Base-by-base conservation (phyloP, 2,888 invertebrate genomes). In the Leptinotarsa juncta region DNA sequence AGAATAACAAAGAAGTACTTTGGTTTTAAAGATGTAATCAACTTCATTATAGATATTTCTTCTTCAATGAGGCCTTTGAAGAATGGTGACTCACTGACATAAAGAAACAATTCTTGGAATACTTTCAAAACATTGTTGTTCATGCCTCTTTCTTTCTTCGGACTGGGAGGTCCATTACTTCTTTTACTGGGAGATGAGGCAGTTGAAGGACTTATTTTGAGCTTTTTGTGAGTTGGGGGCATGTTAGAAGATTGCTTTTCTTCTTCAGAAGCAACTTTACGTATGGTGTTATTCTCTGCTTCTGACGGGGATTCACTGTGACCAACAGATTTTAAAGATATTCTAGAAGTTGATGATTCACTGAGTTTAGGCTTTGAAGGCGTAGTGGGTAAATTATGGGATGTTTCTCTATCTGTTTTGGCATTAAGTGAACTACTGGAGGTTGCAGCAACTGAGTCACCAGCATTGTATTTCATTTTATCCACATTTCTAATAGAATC, bases 1-100 rank as follows among this genome's bases (percentile, higher is more conserved):
- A 83, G 71, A 32, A 82, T 75, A 55, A 78, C 73, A 70, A 79
- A 84, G 65, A 83, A 81, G 62, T 81, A 78, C 26, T 80, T 66
- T 20, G 74, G 55, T 23, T 77, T 70, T 14, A 32, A 53, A 42
- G 49, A 26, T 49, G n/a, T 53, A 5, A 72, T 32, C 18, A 23
- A 15, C 50, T 49, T 67, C 32, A 67, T 48, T 50, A 67, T 32
- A 14, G 49, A 57, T 26, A 12, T 66, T 50, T 72, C 50, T 60
- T 72, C 60, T 26, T 50, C 50, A 14, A 72, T 60, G n/a, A 72
- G 57, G 55, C 12, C 15, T 4, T 14, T 55, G 10, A 68, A 55
- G 49, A 23, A 12, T 20, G 23, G 53, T 0, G 73, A 65, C 26
- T 73, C 18, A 20, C n/a, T 48, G 2, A 73, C 57, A 20, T 16